Percentiles rank a stretch among this genome's conserved stretches.
Evolutionary conservation across 2,113 vertebrate genomes (phyloP).

Genomic region (Microcebus murinus): DNA sequence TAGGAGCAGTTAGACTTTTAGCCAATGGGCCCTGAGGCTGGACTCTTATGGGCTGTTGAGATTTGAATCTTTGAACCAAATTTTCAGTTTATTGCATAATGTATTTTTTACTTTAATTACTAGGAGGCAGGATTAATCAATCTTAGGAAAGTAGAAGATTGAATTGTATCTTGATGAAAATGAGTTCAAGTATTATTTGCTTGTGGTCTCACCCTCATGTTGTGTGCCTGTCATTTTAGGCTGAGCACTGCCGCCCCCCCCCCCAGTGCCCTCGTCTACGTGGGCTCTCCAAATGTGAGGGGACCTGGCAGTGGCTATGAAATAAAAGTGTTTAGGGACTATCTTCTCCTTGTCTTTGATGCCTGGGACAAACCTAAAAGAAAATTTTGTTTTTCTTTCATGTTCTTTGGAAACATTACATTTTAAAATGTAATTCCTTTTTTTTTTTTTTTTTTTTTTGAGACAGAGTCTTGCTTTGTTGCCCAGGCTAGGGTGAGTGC

Average conservation of each 20-base stretch:
- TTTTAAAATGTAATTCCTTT: not conserved
- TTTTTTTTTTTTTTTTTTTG: too few relatives aligned
- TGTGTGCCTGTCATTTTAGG: not conserved
- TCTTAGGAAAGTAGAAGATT: not conserved
- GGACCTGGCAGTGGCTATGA: not conserved
- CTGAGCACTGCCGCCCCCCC: too few relatives aligned
- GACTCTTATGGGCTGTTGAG: not conserved
- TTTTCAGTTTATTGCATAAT: not conserved
- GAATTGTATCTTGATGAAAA: not conserved
- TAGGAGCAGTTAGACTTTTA: not conserved
- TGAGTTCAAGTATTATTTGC: not conserved
- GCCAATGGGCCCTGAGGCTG: not conserved
- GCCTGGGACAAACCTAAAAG: not conserved
- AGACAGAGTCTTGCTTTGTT: too few relatives aligned
- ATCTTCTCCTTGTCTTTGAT: not conserved
- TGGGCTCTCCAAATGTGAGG: not conserved
- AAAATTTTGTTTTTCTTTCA: not conserved
- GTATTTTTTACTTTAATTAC: not conserved
- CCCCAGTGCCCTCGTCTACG: not conserved
- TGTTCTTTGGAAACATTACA: not conserved
- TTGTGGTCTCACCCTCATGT: not conserved
- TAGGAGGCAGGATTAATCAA: not conserved
- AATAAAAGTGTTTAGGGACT: too few relatives aligned
- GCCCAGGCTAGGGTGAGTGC: too few relatives aligned
- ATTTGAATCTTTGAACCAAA: not conserved